Evolutionary conservation across 2,113 vertebrate genomes (phyloP), one percentile per base, ranked within the genome.

Genomic region (Hypomesus transpacificus): DNA sequence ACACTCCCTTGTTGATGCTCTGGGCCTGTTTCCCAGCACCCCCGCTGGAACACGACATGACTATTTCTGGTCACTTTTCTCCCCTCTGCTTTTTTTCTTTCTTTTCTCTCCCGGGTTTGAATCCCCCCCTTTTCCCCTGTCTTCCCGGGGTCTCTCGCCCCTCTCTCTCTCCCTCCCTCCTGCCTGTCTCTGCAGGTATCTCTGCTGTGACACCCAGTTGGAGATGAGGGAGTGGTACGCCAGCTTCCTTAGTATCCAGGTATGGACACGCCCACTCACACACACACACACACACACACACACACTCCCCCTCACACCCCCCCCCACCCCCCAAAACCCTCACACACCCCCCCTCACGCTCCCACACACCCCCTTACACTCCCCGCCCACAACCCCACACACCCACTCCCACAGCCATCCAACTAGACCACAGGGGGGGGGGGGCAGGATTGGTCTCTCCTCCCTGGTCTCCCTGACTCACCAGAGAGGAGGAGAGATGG

Each of bases 201-300:
- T 97, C 39, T 96, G 96, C 89, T 97, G 95, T 77, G 94, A 96
- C 63, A 94, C 92, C 0, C 93, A 94, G 86, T 84, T 90, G 0
- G 96, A 98, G 14, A 93, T 96, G 84, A 93, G 93, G 56, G 94
- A 96, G 77, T 98, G 96, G 96, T 93, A 95, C 0, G 95, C 95
- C 20, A 94, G 94, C 3, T 95, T 98, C 78, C 85, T 95, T 5
- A 95, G 93, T 14, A 91, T 94, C 69, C 95, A 98, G 96, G 96
- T 98, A 21, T 3, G 84, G 50, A 13, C 17, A n/a, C 24, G 21
- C 21, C 22, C 20, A 7, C 20, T 22, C 9, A 34, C 31, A 34
- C 31, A 4, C 21, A 1, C 56, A 14, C 34, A 18, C 18, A 5
- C 18, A 3, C 57, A 21, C 4, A 3, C 62, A 14, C 17, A 8